phyloP scores from a whole-genome alignment of 2,797 vertebrate species.

The Kryptolebias ocellatus region DNA sequence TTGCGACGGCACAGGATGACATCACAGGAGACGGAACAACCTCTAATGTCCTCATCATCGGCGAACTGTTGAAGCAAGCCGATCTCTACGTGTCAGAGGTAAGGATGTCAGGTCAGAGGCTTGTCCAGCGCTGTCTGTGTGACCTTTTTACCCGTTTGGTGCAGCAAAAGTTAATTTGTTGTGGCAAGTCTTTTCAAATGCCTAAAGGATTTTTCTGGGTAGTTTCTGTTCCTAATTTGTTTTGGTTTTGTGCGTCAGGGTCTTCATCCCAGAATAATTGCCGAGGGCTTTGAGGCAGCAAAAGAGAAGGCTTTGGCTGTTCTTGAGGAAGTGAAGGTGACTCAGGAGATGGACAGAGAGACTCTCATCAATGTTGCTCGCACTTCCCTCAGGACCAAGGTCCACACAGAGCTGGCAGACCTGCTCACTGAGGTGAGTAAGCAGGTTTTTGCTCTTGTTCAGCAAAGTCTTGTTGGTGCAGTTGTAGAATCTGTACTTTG shows the following conservation, averaged over 20 bases:
- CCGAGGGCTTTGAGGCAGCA: conserved; percentile 95
- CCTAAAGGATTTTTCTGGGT: neutral
- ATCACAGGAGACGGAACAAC: conserved; percentile 99
- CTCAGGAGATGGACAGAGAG: conserved; percentile 90
- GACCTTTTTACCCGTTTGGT: neutral
- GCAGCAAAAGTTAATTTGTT: neutral
- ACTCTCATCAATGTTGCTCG: conserved; percentile 91
- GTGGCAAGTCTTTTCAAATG: neutral
- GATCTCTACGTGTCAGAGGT: conserved; percentile 98
- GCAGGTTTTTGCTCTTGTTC: neutral
- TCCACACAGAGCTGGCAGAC: conserved; percentile 92
- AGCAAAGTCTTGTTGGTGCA: neutral
- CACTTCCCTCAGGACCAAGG: conserved; percentile 95
- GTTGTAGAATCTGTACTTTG: neutral
- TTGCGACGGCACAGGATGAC: conserved; percentile 97
- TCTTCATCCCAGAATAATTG: conserved; percentile 94
- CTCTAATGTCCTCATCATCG: conserved; percentile 96
- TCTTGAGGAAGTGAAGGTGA: conserved; percentile 89
- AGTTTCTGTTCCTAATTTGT: neutral
- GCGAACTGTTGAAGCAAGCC: conserved; percentile 96
- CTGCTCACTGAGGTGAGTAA: conserved; percentile 92
- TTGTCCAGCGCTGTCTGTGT: neutral
- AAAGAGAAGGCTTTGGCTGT: conserved; percentile 92
- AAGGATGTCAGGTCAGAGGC: neutral
- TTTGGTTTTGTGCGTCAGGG: conserved; percentile 77